Evolutionary conservation across 2,797 vertebrate species (phyloP).

Genomic region (Iguana delicatissima): DNA sequence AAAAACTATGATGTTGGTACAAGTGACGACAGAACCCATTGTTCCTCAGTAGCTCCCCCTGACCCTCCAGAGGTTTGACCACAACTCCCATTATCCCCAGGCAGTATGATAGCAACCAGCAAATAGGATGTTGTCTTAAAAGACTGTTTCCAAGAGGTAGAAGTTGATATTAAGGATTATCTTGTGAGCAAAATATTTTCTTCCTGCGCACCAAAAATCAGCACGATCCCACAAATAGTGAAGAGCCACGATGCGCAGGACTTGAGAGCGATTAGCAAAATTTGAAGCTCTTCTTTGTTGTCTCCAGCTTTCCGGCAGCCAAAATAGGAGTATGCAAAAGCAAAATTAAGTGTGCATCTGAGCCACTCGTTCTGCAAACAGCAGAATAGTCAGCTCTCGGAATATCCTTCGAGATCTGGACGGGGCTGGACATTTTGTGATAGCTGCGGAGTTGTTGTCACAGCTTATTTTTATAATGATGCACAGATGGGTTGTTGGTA

Average conservation of each 20-base stretch:
- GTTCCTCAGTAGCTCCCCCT: background rate
- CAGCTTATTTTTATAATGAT: constrained; percentile 16
- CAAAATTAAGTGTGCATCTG: background rate
- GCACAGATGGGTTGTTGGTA: constrained; percentile 7
- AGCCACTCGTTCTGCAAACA: constrained; percentile 8
- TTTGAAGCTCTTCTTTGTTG: background rate
- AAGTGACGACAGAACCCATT: background rate
- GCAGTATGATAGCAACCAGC: too few species aligned
- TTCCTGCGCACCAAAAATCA: too few species aligned
- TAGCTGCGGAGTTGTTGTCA: constrained; percentile 6
- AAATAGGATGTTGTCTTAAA: too few species aligned
- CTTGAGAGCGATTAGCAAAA: background rate
- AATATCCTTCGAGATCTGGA: constrained; percentile 35
- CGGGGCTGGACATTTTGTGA: background rate
- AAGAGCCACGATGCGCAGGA: too few species aligned
- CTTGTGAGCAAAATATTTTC: too few species aligned
- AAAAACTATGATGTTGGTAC: background rate
- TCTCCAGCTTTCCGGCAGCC: background rate
- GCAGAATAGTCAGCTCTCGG: background rate
- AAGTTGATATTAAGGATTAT: too few species aligned
- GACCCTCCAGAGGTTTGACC: too few species aligned
- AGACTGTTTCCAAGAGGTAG: too few species aligned
- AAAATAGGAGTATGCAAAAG: background rate
- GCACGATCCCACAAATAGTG: too few species aligned
- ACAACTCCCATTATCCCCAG: too few species aligned